Conservation (phyloP, 2,888 invertebrate species). For the Dioctria rufipes region DNA sequence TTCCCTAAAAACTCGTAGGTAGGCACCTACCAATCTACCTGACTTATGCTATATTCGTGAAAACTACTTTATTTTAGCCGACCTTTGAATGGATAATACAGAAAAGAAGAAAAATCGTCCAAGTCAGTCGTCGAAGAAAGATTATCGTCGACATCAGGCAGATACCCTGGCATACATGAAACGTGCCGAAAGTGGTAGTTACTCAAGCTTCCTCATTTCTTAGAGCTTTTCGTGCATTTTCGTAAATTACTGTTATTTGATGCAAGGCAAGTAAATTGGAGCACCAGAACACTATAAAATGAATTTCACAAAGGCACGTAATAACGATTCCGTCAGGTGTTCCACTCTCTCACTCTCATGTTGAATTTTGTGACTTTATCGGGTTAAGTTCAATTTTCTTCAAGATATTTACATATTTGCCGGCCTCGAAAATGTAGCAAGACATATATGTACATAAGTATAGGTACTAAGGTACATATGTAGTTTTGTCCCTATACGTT, state of each 20-base stretch:
- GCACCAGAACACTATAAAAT: constrained; percentile 17
- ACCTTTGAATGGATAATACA: neutral
- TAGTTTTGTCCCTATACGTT: no score
- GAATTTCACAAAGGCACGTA: constrained; percentile 46
- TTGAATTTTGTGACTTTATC: neutral
- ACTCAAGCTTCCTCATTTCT: constrained; percentile 44
- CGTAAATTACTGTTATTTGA: constrained; percentile 45
- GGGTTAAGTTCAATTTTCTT: neutral
- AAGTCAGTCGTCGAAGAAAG: neutral
- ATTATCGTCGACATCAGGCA: constrained; percentile 42
- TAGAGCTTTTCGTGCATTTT: constrained; percentile 44
- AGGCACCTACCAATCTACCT: no score
- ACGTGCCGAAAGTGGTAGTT: constrained; percentile 44
- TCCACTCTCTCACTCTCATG: neutral
- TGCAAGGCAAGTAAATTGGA: constrained; percentile 49
- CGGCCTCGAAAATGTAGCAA: neutral
- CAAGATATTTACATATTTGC: neutral
- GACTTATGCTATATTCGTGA: no score
- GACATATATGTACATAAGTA: no score
- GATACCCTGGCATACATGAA: constrained; percentile 40
- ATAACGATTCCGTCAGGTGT: constrained; percentile 44
- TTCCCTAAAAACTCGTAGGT: no score
- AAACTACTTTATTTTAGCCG: neutral
- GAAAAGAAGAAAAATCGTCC: neutral
- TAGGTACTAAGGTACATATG: no score